phyloP scores from a whole-genome alignment of 2,113 vertebrate species.

The Podilymbus podiceps region DNA sequence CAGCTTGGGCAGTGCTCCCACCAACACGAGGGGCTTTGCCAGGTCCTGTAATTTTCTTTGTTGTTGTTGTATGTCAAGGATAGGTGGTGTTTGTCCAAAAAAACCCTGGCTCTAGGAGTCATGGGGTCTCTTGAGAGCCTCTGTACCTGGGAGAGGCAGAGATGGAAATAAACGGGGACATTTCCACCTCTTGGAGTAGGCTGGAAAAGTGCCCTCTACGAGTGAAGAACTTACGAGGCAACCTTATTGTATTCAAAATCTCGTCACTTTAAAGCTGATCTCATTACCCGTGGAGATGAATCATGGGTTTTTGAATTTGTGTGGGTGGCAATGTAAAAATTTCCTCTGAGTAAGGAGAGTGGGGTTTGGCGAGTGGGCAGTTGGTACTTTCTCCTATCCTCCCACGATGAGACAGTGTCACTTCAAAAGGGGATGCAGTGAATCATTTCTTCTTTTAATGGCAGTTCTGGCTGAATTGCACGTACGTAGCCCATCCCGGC shows the following conservation, averaged over 20 bases:
- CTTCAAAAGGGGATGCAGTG: neutral
- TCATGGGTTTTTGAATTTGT: neutral
- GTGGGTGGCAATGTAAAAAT: conserved; percentile 29
- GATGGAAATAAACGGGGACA: neutral
- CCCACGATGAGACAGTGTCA: neutral
- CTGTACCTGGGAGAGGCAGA: neutral
- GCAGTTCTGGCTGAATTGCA: neutral
- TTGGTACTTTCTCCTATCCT: conserved; percentile 16
- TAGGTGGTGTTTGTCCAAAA: neutral
- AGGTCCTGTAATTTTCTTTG: neutral
- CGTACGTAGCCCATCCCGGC: neutral
- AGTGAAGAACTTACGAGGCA: neutral
- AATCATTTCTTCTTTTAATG: neutral
- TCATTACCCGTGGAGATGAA: conserved; percentile 1
- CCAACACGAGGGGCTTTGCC: accelerated
- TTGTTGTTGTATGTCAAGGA: neutral
- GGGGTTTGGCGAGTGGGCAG: neutral
- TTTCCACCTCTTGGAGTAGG: neutral
- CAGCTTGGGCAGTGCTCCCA: neutral
- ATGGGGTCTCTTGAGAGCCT: neutral
- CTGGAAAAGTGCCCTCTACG: neutral
- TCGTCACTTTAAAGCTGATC: neutral
- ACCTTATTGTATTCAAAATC: neutral
- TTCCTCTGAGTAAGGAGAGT: conserved; percentile 6
- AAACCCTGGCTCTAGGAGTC: neutral